Evolutionary conservation across 2,113 vertebrate species (phyloP), one percentile per base, ranked within the genome.

Genomic region (Rhinopithecus roxellana): DNA sequence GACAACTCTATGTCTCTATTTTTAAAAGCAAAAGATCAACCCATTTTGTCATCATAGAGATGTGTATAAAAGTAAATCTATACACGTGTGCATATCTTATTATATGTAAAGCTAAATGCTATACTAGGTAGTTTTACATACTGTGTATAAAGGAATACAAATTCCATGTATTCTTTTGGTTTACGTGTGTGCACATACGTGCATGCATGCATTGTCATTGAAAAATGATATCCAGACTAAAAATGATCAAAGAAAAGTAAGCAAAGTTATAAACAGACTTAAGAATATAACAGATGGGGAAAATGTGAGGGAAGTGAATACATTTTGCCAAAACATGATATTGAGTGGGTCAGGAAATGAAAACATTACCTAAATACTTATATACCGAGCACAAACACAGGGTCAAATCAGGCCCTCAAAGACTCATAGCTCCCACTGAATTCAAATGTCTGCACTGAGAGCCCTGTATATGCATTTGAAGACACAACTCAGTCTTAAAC

Each of bases 301-400:
- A 98, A 98, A 92, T 98, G 35, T 97, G 94, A 98, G 87, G 72
- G 57, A 92, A 52, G 38, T 84, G 84, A 94, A 88, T 95, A 83
- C n/a, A 77, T 96, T 96, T 90, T 97, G 95, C 96, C 96, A 95
- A 95, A 98, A 92, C 96, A 97, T 96, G 96, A 93, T 95, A 97
- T 84, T 88, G 61, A 98, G 57, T 0, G 50, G 88, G 96, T 86
- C 88, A 93, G 97, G 98, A 97, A 97, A 97, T 95, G 98, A 97
- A 98, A 96, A 85, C 94, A 98, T 98, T 96, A 93, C 92, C 96
- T 96, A 98, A 98, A 96, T 90, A 93, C 94, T 94, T 97, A 92
- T 85, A 96, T 38, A 40, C 84, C 38, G 78, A 97, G 90, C 81
- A 86, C 88, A 96, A 95, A 96, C 95, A 95, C 57, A 64, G 70